Evolutionary conservation across 2,797 vertebrate species (phyloP).

Genomic region (Fundulus diaphanus): DNA sequence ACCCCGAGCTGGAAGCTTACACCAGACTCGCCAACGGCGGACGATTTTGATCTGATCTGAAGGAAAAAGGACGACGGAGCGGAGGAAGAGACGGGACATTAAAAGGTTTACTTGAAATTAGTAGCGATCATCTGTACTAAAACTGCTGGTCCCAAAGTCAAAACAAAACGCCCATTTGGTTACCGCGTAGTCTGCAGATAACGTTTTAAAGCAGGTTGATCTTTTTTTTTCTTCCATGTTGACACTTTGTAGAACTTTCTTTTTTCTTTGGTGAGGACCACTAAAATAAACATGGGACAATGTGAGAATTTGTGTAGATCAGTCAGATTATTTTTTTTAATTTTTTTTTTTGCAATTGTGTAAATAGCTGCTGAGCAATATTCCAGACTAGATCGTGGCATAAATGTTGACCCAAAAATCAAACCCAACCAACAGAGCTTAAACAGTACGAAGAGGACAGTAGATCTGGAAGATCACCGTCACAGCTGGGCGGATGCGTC

Average conservation of each 20-base stretch:
- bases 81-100: constrained; percentile 56
- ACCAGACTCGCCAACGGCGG: constrained; percentile 53
- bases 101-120: constrained; percentile 75
- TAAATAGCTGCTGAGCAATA: constrained; percentile 83
- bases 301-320: constrained; percentile 74
- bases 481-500: constrained; percentile 42
- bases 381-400: constrained; percentile 76
- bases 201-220: constrained; percentile 50
- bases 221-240: constrained; percentile 73
- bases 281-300: constrained; percentile 75
- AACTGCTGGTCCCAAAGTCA: constrained; percentile 62
- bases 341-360: constrained; percentile 67
- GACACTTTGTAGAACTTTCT: constrained; percentile 74
- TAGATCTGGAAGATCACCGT: constrained; percentile 53
- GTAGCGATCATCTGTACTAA: constrained; percentile 72
- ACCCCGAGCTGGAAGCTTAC: constrained; percentile 79
- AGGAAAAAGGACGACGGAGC: constrained; percentile 59
- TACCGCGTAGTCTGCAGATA: constrained; percentile 61
- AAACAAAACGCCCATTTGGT: constrained; percentile 66
- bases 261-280: constrained; percentile 77
- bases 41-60: constrained; percentile 59
- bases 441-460: constrained; percentile 20
- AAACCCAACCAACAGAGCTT: constrained; percentile 4
- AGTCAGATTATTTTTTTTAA: constrained; percentile 56
- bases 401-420: constrained; percentile 62